Conservation (phyloP, 2,797 vertebrate genomes). For the Craterocephalus amniculus region DNA sequence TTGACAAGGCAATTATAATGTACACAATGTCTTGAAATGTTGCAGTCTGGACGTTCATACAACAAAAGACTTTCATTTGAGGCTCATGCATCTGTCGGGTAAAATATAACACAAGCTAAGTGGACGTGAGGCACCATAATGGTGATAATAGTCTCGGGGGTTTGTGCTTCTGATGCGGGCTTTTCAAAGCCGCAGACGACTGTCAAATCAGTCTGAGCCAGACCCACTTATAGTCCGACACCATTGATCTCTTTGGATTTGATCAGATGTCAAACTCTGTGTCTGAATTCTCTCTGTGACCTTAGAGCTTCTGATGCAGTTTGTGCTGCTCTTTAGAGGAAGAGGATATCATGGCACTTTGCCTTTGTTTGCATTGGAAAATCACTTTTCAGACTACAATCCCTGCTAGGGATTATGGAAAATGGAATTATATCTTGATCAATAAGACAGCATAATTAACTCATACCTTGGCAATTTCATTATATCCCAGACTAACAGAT, state of each 20-base stretch:
- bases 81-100: not conserved
- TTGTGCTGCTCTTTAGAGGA: conserved; percentile 8
- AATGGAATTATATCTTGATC: conserved; percentile 72
- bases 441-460: conserved; percentile 73
- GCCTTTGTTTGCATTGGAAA: conserved; percentile 25
- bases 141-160: not conserved
- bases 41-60: conserved; percentile 8
- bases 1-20: conserved; percentile 28
- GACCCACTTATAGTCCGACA: conserved; percentile 13
- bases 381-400: conserved; percentile 42
- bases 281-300: conserved; percentile 13
- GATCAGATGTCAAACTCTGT: conserved; percentile 12
- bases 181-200: conserved; percentile 7
- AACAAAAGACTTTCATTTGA: conserved; percentile 7
- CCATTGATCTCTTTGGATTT: conserved; percentile 12
- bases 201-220: conserved; percentile 11
- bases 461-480: conserved; percentile 69
- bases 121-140: conserved; percentile 7
- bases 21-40: conserved; percentile 11
- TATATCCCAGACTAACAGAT: conserved; percentile 62
- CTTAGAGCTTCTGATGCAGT: conserved; percentile 27
- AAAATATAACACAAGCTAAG: conserved; percentile 10
- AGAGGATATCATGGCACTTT: conserved; percentile 14
- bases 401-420: conserved; percentile 59
- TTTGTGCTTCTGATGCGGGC: conserved; percentile 16